Conservation (phyloP, 2,113 vertebrate species). For the Arothron firmamentum region DNA sequence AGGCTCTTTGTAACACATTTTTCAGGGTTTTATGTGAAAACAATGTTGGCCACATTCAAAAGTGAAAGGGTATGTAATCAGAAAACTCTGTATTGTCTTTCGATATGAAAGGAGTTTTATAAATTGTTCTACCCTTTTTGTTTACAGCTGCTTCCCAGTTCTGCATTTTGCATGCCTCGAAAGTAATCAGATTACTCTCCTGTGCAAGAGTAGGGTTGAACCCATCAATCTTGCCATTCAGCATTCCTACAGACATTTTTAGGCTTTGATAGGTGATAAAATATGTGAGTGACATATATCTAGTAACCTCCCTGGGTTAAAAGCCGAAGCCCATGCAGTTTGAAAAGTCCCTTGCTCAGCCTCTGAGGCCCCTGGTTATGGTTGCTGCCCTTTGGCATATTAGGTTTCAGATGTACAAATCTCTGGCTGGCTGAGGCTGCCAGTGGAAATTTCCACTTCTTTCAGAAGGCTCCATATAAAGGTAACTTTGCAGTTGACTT, state of each 20-base stretch:
- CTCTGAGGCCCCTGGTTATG: conserved; percentile 57
- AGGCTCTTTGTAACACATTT: conserved; percentile 32
- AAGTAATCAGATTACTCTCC: conserved; percentile 4
- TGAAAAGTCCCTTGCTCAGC: conserved; percentile 27
- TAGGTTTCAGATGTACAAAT: conserved; percentile 73
- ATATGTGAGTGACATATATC: conserved; percentile 6
- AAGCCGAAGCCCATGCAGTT: conserved; percentile 7
- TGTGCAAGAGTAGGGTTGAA: conserved; percentile 4
- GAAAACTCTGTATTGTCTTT: neutral
- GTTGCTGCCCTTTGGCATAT: conserved; percentile 67
- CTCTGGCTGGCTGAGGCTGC: conserved; percentile 44
- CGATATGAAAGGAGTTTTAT: conserved; percentile 8
- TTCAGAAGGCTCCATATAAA: conserved; percentile 50
- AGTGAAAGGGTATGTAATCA: conserved; percentile 8
- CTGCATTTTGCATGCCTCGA: conserved; percentile 2
- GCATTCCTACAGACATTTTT: conserved; percentile 10
- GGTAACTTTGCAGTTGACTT: conserved; percentile 5
- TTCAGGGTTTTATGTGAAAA: conserved; percentile 10
- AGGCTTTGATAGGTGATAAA: conserved; percentile 6
- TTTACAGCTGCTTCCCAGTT: neutral
- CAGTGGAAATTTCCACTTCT: conserved; percentile 79
- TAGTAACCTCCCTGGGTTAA: neutral
- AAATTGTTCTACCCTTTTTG: neutral
- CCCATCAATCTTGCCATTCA: no score
- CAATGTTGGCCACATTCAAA: conserved; percentile 8